Percentiles rank a stretch among this genome's conserved stretches.
Evolutionary conservation across 2,888 invertebrate genomes (phyloP).

Genomic region (Anthophora plumipes): DNA sequence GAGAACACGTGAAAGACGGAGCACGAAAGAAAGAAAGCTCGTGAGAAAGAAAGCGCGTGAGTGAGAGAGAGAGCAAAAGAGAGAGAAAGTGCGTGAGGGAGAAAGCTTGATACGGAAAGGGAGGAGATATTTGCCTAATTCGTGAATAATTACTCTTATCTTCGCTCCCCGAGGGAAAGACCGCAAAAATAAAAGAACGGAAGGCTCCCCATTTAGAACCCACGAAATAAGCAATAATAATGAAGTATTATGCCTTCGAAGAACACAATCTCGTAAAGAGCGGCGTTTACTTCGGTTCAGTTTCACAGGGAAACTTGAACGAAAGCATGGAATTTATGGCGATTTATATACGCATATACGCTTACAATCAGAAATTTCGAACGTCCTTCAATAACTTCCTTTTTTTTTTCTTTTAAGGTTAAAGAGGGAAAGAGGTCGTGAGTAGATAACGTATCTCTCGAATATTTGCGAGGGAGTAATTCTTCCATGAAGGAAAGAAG

Average conservation of each 20-base stretch:
- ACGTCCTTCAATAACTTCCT: neutral
- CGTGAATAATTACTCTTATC: constrained; percentile 40
- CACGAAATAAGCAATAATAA: constrained; percentile 40
- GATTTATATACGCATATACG: no score
- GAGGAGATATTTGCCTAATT: neutral
- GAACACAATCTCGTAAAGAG: constrained; percentile 33
- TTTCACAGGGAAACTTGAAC: constrained; percentile 21
- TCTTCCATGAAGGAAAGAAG: neutral
- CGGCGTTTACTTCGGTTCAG: constrained; percentile 6
- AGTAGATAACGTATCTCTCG: neutral
- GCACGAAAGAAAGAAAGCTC: no score
- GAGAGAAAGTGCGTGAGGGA: no score
- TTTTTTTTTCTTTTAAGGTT: neutral
- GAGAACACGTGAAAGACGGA: no score
- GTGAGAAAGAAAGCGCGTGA: no score
- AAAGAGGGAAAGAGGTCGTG: neutral
- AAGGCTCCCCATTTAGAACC: constrained; percentile 17
- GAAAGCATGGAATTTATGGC: constrained; percentile 28
- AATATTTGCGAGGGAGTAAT: neutral
- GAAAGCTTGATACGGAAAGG: neutral
- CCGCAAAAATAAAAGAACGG: constrained; percentile 37
- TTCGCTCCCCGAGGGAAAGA: neutral
- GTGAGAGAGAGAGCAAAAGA: no score
- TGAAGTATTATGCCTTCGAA: constrained; percentile 49
- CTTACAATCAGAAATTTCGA: neutral